Evolutionary conservation across 2,888 invertebrate species (phyloP), one percentile per base, ranked within the genome.

Genomic region (Stenichneumon culpator): DNA sequence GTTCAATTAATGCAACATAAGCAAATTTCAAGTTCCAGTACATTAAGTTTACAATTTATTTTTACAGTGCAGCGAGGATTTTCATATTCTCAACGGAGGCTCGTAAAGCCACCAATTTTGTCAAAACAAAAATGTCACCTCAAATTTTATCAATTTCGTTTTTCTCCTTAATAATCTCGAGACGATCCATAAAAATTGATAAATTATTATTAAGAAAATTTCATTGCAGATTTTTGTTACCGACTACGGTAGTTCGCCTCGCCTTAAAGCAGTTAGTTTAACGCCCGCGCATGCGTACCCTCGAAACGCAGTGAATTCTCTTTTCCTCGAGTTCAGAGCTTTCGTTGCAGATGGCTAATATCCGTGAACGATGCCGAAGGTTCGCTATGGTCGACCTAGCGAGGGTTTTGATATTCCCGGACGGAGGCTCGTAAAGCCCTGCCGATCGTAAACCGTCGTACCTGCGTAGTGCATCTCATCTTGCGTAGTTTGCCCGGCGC

Each of bases 381-480:
- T 69, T 75, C 60, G 69, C 69, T 52, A 82, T 68, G 69, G 74
- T 47, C 60, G 60, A 36, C 36, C 52, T 54, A 72, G 54, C 50
- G 83, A 83, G 80, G 72, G 79, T 77, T 44, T 84, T 86, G 60
- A 73, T 83, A 79, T 86, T 88, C 86, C 83, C 85, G 67, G 67
- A 81, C 83, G 81, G 77, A 75, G 83, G 74, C 75, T 75, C 84
- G 86, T 88, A 89, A 89, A 85, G 83, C 80, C 78, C 80, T 60
- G 77, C 70, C 85, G 75, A 73, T 87, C 87, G 88, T 88, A 88
- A 89, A 87, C 87, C 86, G 60, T 87, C 54, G 57, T 73, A 39
- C 16, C n/a, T 52, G 60, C 69, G 50, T 75, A 50, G 22, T 60
- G 57, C 81, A 22, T 69, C 44, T 75, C 68, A 28, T 14, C 39